Conservation (phyloP, 2,888 invertebrate genomes). For the Rotaria magnacalcarata region DNA sequence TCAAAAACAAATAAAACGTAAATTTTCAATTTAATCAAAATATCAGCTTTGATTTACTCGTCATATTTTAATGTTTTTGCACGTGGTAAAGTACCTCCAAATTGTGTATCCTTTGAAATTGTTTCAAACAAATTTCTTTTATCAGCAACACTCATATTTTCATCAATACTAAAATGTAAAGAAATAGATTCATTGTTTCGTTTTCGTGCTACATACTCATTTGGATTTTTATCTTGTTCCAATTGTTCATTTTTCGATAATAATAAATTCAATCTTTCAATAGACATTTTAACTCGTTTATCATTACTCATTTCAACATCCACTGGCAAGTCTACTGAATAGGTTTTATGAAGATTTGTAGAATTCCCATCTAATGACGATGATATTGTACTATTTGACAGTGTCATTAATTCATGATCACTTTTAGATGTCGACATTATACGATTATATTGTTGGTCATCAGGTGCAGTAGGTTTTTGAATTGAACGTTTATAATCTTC, state of each 20-base stretch:
- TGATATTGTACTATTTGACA: neutral
- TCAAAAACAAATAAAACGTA: too few relatives aligned
- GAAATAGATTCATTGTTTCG: too few relatives aligned
- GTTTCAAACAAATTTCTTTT: conserved; percentile 25
- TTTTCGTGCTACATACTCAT: neutral
- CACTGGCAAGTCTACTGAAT: neutral
- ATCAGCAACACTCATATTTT: neutral
- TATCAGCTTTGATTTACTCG: neutral
- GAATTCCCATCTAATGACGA: neutral
- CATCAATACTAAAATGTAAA: neutral
- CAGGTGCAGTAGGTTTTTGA: neutral
- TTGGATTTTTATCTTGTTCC: neutral
- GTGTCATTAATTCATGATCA: neutral
- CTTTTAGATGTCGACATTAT: neutral
- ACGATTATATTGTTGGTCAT: neutral
- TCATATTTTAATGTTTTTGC: neutral
- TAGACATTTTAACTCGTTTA: neutral
- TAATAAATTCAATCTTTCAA: conserved; percentile 26
- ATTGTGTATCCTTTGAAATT: neutral
- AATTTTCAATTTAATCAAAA: too few relatives aligned
- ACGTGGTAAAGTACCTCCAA: conserved; percentile 10
- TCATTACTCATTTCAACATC: neutral
- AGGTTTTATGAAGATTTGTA: neutral
- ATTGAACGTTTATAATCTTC: conserved; percentile 17
- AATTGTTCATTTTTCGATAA: neutral